phyloP scores from a whole-genome alignment of 2,113 vertebrate species.

The Pterophyllum scalare region DNA sequence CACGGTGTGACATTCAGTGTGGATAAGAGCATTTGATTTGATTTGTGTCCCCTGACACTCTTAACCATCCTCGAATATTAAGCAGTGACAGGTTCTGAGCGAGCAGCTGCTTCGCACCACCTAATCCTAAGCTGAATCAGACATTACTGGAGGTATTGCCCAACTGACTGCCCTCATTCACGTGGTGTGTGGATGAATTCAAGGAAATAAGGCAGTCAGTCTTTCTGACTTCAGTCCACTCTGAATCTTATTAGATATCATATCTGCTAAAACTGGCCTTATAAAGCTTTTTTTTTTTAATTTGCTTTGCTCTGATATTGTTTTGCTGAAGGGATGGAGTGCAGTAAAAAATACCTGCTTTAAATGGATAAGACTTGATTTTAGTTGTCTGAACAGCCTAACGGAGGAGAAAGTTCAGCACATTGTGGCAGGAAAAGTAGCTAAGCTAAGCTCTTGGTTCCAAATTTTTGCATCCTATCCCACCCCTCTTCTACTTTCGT shows the following conservation, averaged over 20 bases:
- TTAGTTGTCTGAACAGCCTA: too few relatives aligned
- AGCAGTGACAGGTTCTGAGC: neutral
- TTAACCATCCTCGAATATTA: neutral
- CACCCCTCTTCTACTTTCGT: neutral
- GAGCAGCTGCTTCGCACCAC: neutral
- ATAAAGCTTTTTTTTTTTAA: too few relatives aligned
- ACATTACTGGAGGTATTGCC: neutral
- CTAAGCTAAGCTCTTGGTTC: neutral
- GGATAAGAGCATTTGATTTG: neutral
- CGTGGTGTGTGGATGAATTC: neutral
- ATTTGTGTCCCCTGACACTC: neutral
- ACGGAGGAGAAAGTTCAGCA: neutral
- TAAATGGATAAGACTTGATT: too few relatives aligned
- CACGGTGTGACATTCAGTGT: conserved; percentile 1
- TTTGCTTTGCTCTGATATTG: too few relatives aligned
- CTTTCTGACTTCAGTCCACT: neutral
- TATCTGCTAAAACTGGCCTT: too few relatives aligned
- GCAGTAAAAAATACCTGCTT: too few relatives aligned
- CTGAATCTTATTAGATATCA: too few relatives aligned
- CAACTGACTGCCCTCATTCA: neutral
- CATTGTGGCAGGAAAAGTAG: neutral
- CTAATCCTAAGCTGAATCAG: neutral
- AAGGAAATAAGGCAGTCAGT: neutral
- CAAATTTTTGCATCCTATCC: neutral
- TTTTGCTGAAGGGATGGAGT: too few relatives aligned